phyloP scores from a whole-genome alignment of 2,113 vertebrate genomes.

The Grammomys surdaster region DNA sequence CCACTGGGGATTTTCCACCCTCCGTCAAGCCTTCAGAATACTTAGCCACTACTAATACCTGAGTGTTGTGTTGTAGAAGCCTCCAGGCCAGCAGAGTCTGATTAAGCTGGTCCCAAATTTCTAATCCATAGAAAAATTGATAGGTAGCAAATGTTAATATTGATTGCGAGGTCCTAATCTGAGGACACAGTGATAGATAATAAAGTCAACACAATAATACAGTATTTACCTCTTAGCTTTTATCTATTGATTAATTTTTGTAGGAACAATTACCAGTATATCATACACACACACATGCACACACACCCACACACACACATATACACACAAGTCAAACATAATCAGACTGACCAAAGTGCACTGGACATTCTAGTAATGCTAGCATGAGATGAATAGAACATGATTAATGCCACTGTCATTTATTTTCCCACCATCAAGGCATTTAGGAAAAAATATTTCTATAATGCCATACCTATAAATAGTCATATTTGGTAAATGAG shows the following conservation, averaged over 20 bases:
- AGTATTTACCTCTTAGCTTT: conserved; percentile 51
- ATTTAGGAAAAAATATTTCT: conserved; percentile 17
- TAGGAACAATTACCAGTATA: conserved; percentile 57
- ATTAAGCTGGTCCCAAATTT: background rate
- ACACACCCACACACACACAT: background rate
- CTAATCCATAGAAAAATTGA: background rate
- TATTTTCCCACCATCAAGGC: background rate
- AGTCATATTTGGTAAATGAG: background rate
- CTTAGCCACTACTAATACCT: background rate
- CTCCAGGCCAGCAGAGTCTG: background rate
- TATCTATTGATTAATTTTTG: conserved; percentile 67
- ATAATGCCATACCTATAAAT: conserved; percentile 60
- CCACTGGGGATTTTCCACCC: background rate
- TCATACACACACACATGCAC: conserved; percentile 43
- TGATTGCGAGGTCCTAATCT: conserved; percentile 9
- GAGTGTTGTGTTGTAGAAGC: background rate
- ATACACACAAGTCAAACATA: background rate
- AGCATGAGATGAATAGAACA: conserved; percentile 9
- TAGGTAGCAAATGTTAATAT: background rate
- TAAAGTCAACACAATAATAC: background rate
- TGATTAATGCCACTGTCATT: background rate
- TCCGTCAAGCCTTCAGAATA: background rate
- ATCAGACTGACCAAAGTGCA: conserved; percentile 59
- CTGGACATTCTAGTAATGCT: conserved; percentile 58
- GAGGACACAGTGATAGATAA: background rate